phyloP scores from a whole-genome alignment of 2,113 vertebrate genomes.

The Pterophyllum scalare region DNA sequence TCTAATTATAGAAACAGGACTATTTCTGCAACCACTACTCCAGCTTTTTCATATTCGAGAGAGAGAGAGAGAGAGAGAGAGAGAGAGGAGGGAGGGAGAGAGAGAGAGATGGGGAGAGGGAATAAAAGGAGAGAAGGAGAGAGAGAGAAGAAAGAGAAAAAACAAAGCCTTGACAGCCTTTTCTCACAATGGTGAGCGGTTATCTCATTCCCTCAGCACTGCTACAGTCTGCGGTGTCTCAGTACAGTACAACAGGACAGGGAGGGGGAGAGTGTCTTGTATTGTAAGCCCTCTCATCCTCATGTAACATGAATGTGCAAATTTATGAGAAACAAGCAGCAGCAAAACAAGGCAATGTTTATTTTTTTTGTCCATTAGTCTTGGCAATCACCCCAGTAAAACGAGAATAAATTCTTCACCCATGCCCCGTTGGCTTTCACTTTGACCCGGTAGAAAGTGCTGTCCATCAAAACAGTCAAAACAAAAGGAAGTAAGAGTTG shows the following conservation, averaged over 20 bases:
- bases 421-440: not conserved
- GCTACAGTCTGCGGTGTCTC: conserved; percentile 67
- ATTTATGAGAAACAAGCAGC: conserved; percentile 54
- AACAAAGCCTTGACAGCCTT: conserved; percentile 72
- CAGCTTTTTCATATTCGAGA: conserved; percentile 65
- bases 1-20: conserved; percentile 80
- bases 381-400: conserved; percentile 29
- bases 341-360: conserved; percentile 22
- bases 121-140: conserved; percentile 11
- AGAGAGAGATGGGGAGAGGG: not conserved
- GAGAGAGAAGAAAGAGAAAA: conserved; percentile 16
- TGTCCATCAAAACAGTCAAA: conserved; percentile 61
- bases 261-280: conserved; percentile 48
- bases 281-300: conserved; percentile 65
- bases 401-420: conserved; percentile 36
- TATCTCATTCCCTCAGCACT: conserved; percentile 72
- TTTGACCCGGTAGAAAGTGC: conserved; percentile 12
- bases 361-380: conserved; percentile 38
- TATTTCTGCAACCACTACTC: conserved; percentile 75
- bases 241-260: conserved; percentile 61
- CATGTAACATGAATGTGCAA: conserved; percentile 71
- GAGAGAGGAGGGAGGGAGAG: not conserved
- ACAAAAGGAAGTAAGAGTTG: conserved; percentile 58
- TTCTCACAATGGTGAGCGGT: conserved; percentile 70
- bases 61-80: not conserved